A percentile compares a stretch with the other conserved stretches of the same genome.
Evolutionary conservation across 2,797 vertebrate genomes (phyloP).

Genomic region (Columba guinea): DNA sequence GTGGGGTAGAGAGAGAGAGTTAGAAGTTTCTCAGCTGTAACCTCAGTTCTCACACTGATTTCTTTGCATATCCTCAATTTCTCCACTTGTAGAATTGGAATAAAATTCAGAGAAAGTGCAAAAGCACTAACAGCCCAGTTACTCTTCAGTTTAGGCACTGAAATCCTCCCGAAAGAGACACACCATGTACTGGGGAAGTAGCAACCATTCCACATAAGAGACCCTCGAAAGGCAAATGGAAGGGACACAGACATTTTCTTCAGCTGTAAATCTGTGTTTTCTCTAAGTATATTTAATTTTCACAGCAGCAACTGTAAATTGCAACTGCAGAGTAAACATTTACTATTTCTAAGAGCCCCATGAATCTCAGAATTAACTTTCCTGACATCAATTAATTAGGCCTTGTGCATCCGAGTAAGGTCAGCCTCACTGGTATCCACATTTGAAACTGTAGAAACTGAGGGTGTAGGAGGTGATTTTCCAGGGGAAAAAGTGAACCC

Average conservation of each 20-base stretch:
- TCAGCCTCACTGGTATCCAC: neutral
- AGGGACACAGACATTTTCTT: neutral
- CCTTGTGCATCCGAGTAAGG: neutral
- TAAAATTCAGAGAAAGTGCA: neutral
- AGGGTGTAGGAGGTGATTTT: neutral
- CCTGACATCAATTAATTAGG: neutral
- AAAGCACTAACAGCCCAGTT: neutral
- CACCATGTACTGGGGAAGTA: neutral
- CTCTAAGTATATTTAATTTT: neutral
- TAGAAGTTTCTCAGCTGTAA: neutral
- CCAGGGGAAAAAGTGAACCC: neutral
- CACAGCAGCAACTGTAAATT: neutral
- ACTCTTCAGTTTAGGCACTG: neutral
- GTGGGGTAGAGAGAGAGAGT: neutral
- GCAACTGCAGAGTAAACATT: neutral
- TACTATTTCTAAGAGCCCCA: neutral
- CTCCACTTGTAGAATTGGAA: neutral
- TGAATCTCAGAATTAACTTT: slow-evolving; percentile 23
- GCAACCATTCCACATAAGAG: neutral
- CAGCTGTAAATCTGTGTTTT: neutral
- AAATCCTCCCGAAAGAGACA: neutral
- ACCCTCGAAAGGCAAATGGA: neutral
- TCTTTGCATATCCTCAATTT: neutral
- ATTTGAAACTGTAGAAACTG: neutral
- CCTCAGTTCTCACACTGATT: neutral